These are phyloP conservation scores for Platysternon megacephalum DNA, from an alignment of 2,113 vertebrate genomes.

Conservation along the genomic window DNA sequence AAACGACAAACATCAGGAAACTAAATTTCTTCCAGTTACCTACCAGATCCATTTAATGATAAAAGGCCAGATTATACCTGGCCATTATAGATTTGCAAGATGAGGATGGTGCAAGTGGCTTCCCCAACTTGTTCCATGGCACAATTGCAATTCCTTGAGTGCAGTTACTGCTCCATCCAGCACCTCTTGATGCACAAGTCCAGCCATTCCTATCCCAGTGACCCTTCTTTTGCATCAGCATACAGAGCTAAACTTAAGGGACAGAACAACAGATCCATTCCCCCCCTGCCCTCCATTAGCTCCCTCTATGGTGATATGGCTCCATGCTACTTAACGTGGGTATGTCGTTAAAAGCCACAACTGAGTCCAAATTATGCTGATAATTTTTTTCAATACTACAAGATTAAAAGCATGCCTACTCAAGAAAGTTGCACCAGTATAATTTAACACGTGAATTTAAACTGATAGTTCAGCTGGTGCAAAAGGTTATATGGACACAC, in stretches of 20 bases:
- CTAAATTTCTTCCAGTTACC: background rate
- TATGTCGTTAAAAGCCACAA: background rate
- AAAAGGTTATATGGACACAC: background rate
- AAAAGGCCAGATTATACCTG: accelerated
- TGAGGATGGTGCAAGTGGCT: background rate
- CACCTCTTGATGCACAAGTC: background rate
- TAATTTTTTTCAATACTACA: background rate
- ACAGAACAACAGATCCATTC: background rate
- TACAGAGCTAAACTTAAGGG: background rate
- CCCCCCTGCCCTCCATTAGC: background rate
- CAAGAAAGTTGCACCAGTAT: background rate
- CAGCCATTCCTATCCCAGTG: background rate
- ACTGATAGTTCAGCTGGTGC: background rate
- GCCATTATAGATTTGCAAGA: background rate
- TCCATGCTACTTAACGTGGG: background rate
- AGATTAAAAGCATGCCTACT: background rate
- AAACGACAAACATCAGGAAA: background rate
- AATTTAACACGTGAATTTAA: background rate
- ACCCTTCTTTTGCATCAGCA: background rate
- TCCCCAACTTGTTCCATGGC: background rate
- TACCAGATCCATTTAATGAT: background rate
- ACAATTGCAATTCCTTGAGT: background rate
- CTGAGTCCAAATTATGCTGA: background rate
- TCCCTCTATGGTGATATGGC: background rate
- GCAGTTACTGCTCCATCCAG: background rate